A percentile compares a stretch with the other conserved stretches of the same genome.
phyloP scores from a whole-genome alignment of 2,113 vertebrate genomes.

The Notiomystis cincta region DNA sequence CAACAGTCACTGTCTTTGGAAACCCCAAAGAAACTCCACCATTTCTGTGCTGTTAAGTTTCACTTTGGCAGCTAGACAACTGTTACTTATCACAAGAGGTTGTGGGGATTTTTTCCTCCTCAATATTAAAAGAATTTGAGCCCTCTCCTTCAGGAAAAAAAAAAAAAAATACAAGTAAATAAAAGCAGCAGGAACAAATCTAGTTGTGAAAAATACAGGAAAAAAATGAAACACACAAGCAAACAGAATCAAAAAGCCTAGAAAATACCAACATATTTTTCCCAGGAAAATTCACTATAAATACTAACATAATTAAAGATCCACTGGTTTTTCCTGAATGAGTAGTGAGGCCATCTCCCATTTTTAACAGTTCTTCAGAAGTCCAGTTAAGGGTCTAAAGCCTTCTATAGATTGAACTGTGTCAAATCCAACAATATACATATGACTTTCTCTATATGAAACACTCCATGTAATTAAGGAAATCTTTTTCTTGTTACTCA shows the following conservation, averaged over 20 bases:
- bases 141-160: rapidly evolving
- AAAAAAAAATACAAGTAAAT: background rate
- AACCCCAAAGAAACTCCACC: background rate
- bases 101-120: background rate
- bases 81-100: background rate
- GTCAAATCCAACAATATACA: background rate
- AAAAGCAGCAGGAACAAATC: background rate
- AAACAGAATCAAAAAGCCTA: background rate
- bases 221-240: background rate
- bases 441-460: background rate
- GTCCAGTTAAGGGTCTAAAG: background rate
- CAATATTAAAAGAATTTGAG: background rate
- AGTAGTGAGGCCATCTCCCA: background rate
- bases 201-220: background rate
- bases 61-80: background rate
- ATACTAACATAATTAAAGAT: background rate
- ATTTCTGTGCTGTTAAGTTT: background rate
- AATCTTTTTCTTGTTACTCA: background rate
- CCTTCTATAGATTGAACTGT: background rate
- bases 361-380: background rate
- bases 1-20: background rate
- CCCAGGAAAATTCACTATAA: background rate
- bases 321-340: background rate
- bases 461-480: background rate
- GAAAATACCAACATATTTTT: background rate